Evolutionary conservation across 2,797 vertebrate species (phyloP).

Genomic region (Parauchenoglanis ngamensis): DNA sequence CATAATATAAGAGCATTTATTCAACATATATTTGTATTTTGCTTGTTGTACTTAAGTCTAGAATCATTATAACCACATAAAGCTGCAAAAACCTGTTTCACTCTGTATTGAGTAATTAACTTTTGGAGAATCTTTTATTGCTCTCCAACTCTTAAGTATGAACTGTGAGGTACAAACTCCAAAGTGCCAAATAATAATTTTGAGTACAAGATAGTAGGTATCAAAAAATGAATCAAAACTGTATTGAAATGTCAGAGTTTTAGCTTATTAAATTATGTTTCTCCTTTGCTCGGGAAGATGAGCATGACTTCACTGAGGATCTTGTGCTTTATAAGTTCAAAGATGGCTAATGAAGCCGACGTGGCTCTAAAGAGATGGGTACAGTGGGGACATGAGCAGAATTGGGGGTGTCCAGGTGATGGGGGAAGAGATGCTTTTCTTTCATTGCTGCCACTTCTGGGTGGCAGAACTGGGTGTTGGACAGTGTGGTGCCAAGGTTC

Average conservation of each 20-base stretch:
- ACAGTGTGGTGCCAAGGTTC: too few species aligned
- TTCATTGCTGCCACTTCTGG: too few species aligned
- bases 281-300: too few species aligned
- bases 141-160: background rate
- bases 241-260: background rate
- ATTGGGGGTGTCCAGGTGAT: too few species aligned
- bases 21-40: constrained; percentile 2
- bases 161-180: background rate
- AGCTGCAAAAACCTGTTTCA: constrained; percentile 19
- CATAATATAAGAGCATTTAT: constrained; percentile 9
- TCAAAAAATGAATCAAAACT: background rate
- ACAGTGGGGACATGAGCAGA: too few species aligned
- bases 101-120: background rate
- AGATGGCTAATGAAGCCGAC: too few species aligned
- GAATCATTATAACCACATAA: constrained; percentile 39
- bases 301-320: too few species aligned
- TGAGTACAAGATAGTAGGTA: background rate
- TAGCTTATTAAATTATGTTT: too few species aligned
- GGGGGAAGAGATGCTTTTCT: too few species aligned
- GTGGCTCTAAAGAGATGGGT: too few species aligned
- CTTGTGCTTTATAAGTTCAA: too few species aligned
- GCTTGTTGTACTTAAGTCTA: background rate
- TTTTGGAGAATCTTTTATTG: background rate
- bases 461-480: too few species aligned
- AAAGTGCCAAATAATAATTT: background rate